Evolutionary conservation across 2,888 invertebrate species (phyloP), one percentile per base, ranked within the genome.

Genomic region (Meta bourneti): DNA sequence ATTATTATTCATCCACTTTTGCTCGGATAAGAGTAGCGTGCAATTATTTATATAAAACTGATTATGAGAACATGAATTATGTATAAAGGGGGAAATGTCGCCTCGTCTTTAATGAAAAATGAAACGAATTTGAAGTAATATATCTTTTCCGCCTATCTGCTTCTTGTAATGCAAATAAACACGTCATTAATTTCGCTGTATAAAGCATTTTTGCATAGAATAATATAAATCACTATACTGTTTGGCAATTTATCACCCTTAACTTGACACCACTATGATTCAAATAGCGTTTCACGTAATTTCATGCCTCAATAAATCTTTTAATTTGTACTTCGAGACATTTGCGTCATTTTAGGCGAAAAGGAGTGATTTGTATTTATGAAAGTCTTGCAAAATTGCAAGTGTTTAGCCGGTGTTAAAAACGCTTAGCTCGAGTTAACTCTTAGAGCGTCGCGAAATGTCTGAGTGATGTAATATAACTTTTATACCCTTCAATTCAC

Each of bases 281-380:
- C 71, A 79, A 87, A 80, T 71, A 34, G 79, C 71, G 71, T 71
- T 87, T 79, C 54, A 34, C 49, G 71, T 48, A 79, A 87, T 87
- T 87, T 87, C 87, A 79, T 54, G 87, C 87, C 9, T 54, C 79
- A 79, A 80, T 87, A 87, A 87, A 87, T 54, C 72, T 79, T 79
- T 87, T 87, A 87, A 79, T 87, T 87, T 87, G 52, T 72, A 72
- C 16, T 34, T 19, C 74, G 48, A 6, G 48, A 9, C 11, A 34
- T 34, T 11, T 75, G 75, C 49, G 75, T 34, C 49, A 48, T 75
- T 75, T 75, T 75, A 34, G 20, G 34, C 48, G 11, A 34, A 49
- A 34, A 34, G 48, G 34, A 34, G 34, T 6, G 48, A 75, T 34
- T 48, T 48, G 48, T 7, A 34, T 34, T 75, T 75, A 34, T 6